Percentiles rank a stretch among this genome's conserved stretches.
Evolutionary conservation across 1,140 invertebrate species (phyloP).

Genomic region (Diprion similis): DNA sequence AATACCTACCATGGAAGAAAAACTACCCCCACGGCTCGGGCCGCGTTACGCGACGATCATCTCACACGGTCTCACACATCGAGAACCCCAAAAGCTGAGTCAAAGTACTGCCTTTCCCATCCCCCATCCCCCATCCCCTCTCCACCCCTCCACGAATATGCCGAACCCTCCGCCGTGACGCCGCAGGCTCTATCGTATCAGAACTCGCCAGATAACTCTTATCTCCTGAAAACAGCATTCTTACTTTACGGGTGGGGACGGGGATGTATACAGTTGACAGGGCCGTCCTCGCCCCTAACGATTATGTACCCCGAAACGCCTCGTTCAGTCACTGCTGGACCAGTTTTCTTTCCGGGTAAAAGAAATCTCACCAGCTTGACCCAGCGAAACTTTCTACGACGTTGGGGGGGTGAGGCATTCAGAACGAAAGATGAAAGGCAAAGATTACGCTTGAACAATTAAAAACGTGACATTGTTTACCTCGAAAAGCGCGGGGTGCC

Average conservation of each 20-base stretch:
- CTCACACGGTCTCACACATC: conserved; percentile 4
- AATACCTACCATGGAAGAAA: conserved; percentile 49
- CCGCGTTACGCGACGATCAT: neutral
- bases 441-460: no score
- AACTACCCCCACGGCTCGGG: conserved; percentile 30
- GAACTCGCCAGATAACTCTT: conserved; percentile 54
- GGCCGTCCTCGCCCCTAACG: neutral
- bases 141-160: neutral
- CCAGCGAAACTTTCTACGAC: no score
- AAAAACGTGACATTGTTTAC: no score
- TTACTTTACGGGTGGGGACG: conserved; percentile 34
- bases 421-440: no score
- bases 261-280: neutral
- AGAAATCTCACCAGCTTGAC: no score
- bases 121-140: neutral
- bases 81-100: neutral
- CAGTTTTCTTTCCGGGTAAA: no score
- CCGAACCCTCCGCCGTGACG: neutral
- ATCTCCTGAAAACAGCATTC: conserved; percentile 54
- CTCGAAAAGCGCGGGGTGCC: no score
- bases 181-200: conserved; percentile 53
- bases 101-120: conserved; percentile 20
- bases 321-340: no score
- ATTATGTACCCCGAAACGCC: no score
- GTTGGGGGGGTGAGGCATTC: no score